Evolutionary conservation across 2,113 vertebrate species (phyloP).

Genomic region (Diadophis punctatus): DNA sequence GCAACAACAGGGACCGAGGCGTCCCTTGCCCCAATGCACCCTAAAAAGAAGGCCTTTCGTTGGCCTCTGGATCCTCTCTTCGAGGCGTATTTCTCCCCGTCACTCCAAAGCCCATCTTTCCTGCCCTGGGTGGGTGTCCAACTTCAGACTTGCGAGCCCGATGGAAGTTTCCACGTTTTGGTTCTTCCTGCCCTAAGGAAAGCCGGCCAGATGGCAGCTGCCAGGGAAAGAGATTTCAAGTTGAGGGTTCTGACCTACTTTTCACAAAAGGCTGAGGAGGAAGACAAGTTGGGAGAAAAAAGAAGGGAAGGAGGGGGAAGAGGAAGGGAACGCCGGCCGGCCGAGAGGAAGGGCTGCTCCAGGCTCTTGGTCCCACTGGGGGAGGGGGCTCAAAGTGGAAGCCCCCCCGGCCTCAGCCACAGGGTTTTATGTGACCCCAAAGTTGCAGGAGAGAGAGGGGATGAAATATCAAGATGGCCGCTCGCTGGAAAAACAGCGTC

Average conservation of each 20-base stretch:
- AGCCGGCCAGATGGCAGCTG: not conserved
- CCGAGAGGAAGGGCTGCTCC: not conserved
- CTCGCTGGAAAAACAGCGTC: no score
- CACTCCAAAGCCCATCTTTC: not conserved
- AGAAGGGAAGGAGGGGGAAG: not conserved
- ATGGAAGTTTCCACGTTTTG: not conserved
- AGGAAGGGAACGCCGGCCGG: not conserved
- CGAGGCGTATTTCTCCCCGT: not conserved
- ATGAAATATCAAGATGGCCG: no score
- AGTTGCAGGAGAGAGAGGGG: not conserved
- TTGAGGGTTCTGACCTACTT: not conserved
- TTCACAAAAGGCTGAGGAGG: not conserved
- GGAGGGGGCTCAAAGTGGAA: no score
- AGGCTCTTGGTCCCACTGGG: not conserved
- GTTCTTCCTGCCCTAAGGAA: not conserved
- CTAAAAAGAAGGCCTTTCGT: not conserved
- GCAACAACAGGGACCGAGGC: not conserved
- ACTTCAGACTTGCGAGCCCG: not conserved
- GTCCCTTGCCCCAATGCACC: not conserved
- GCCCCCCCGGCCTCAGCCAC: not conserved
- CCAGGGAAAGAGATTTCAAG: not conserved
- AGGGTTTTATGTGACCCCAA: not conserved
- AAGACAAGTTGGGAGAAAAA: not conserved
- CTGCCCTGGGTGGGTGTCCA: not conserved
- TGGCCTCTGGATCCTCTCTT: not conserved